Evolutionary conservation across 2,888 invertebrate genomes (phyloP), one percentile per base, ranked within the genome.

Genomic region (Yponomeuta sedellus): DNA sequence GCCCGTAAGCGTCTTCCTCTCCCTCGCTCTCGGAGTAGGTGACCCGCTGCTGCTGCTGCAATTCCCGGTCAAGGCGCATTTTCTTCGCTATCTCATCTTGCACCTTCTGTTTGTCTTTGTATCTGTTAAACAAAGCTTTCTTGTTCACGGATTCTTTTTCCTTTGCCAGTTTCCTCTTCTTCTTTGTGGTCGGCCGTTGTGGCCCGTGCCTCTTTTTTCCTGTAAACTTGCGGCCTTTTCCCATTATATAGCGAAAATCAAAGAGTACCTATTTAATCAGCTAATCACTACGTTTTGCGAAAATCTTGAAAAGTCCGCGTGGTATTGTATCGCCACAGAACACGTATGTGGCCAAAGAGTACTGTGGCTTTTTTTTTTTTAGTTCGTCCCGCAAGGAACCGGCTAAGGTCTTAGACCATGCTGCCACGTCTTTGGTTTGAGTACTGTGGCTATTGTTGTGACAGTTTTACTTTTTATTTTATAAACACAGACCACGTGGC

Each of bases 21-120:
- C 87, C 88, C 68, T 88, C 88, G 67, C 92, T 92, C 68, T 92
- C 92, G n/a, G 92, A 92, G 25, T 86, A 85, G 67, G 88, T 91
- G 1, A 82, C 81, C 28, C 77, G 78, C 58, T 59, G 40, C 22
- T 59, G 40, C 22, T 85, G 85, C 67, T 81, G 75, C 61, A 88
- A 74, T 68, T 79, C 84, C 12, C 75, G 77, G 67, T 92, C 90
- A 64, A 88, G 71, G 68, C 78, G 76, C 64, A 79, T 80, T 69
- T 88, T 90, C 71, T 86, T 92, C 11, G 77, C 77, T 61, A 91
- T 74, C 67, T 91, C 90, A 71, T 92, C 92, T 68, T 92, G 91
- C 1, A 88, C 72, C 71, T 85, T 86, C 66, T 90, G 89, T 68
- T 86, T 87, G 72, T 89, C 86, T 77, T 91, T 88, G 70, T 92